phyloP scores from a whole-genome alignment of 2,113 vertebrate species.

The Prinia subflava region DNA sequence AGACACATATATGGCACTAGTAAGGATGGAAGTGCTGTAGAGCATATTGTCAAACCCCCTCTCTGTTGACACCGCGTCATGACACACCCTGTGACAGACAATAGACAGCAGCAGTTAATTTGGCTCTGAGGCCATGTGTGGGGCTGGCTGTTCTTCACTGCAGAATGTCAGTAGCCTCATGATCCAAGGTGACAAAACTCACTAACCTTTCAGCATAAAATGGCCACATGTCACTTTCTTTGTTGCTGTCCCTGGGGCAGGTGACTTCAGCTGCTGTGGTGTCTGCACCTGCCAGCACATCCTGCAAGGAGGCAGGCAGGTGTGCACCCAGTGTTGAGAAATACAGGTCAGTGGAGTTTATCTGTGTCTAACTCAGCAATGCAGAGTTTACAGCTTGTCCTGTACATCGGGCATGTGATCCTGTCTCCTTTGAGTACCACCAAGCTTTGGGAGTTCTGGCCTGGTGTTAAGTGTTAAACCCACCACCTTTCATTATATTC shows the following conservation, averaged over 20 bases:
- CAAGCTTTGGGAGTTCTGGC: not conserved
- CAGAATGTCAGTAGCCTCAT: not conserved
- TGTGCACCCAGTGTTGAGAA: not conserved
- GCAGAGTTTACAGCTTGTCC: not conserved
- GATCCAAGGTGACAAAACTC: not conserved
- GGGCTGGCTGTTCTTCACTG: not conserved
- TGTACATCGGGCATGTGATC: not conserved
- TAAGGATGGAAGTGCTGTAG: not conserved
- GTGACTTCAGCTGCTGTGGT: not conserved
- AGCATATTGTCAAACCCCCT: not conserved
- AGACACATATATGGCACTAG: not conserved
- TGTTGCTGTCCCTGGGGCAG: not conserved
- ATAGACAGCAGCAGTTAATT: not conserved
- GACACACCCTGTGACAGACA: not conserved
- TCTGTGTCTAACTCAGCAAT: not conserved
- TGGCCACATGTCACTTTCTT: fast-evolving
- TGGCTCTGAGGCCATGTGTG: not conserved
- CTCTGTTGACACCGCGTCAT: not conserved
- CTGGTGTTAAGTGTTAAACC: not conserved
- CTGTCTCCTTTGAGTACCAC: not conserved
- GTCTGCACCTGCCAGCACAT: not conserved
- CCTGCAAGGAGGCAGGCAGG: not conserved
- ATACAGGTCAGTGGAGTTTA: not conserved
- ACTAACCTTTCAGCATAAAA: not conserved
- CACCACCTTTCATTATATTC: not conserved